Evolutionary conservation across 1,140 invertebrate species (phyloP).

Genomic region (Sitophilus oryzae): DNA sequence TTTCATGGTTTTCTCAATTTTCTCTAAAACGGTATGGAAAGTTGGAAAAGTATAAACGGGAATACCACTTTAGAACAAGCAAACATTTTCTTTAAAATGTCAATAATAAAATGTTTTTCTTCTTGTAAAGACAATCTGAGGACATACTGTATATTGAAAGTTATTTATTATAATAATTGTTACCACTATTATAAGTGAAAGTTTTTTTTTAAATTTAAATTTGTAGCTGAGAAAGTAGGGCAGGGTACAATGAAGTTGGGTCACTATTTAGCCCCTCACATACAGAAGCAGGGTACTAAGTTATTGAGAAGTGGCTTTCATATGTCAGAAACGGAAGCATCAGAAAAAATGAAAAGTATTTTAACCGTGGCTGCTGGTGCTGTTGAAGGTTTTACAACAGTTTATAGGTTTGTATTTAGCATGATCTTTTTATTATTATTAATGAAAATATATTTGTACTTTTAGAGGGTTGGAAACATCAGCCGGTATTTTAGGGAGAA

Average conservation of each 20-base stretch:
- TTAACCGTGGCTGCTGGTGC: slow-evolving; percentile 63
- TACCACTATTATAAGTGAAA: too few relatives aligned
- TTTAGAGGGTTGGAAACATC: slow-evolving; percentile 56
- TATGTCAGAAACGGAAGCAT: slow-evolving; percentile 49
- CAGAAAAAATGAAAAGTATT: slow-evolving; percentile 54
- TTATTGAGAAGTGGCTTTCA: slow-evolving; percentile 52
- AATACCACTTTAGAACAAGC: too few relatives aligned
- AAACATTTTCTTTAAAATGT: too few relatives aligned
- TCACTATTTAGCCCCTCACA: slow-evolving; percentile 58
- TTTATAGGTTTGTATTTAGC: slow-evolving; percentile 53
- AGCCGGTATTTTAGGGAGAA: slow-evolving; percentile 56
- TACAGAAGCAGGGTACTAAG: slow-evolving; percentile 56
- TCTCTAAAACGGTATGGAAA: too few relatives aligned
- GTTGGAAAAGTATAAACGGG: too few relatives aligned
- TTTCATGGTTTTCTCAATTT: too few relatives aligned
- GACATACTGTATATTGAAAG: too few relatives aligned
- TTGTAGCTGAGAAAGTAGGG: slow-evolving; percentile 57
- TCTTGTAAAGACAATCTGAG: too few relatives aligned
- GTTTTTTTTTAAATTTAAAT: too few relatives aligned
- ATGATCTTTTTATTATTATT: too few relatives aligned
- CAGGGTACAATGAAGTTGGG: slow-evolving; percentile 57
- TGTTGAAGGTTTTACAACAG: slow-evolving; percentile 60
- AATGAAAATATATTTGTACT: too few relatives aligned
- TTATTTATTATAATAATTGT: background rate
- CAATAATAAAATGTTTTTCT: too few relatives aligned